phyloP scores from a whole-genome alignment of 2,113 vertebrate genomes.

The Perca flavescens region DNA sequence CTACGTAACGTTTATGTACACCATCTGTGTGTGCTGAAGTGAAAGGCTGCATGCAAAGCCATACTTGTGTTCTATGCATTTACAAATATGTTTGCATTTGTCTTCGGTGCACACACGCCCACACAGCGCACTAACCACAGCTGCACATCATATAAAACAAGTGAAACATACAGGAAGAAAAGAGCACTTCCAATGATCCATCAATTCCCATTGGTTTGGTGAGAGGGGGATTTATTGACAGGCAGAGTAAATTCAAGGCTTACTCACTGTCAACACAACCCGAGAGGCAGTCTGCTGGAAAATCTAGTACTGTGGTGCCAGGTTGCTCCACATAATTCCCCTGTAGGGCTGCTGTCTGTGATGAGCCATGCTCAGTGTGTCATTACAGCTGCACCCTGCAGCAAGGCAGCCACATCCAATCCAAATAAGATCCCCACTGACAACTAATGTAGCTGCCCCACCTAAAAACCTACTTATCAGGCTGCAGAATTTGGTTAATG shows the following conservation, averaged over 20 bases:
- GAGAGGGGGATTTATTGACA: constrained; percentile 75
- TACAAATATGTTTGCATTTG: constrained; percentile 12
- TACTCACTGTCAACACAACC: constrained; percentile 78
- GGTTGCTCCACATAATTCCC: constrained; percentile 80
- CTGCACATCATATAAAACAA: constrained; percentile 56
- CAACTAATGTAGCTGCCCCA: constrained; percentile 43
- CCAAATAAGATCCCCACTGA: constrained; percentile 65
- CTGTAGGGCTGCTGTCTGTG: constrained; percentile 73
- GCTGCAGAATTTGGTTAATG: constrained; percentile 42
- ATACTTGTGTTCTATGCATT: background rate
- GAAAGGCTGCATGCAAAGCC: background rate
- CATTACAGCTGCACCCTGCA: constrained; percentile 79
- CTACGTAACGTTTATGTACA: background rate
- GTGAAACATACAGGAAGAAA: constrained; percentile 60
- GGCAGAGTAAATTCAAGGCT: constrained; percentile 80
- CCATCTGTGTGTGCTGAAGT: background rate
- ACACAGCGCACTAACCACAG: constrained; percentile 16
- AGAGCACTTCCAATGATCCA: constrained; percentile 69
- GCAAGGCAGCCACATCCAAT: constrained; percentile 65
- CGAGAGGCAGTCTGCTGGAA: constrained; percentile 77
- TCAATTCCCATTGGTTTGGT: constrained; percentile 75
- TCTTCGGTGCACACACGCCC: constrained; percentile 3
- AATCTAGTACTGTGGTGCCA: constrained; percentile 74
- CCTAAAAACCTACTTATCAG: constrained; percentile 59
- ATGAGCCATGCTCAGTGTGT: constrained; percentile 74